Conservation (phyloP, 2,797 vertebrate species). For the Orestias chungarensis region DNA sequence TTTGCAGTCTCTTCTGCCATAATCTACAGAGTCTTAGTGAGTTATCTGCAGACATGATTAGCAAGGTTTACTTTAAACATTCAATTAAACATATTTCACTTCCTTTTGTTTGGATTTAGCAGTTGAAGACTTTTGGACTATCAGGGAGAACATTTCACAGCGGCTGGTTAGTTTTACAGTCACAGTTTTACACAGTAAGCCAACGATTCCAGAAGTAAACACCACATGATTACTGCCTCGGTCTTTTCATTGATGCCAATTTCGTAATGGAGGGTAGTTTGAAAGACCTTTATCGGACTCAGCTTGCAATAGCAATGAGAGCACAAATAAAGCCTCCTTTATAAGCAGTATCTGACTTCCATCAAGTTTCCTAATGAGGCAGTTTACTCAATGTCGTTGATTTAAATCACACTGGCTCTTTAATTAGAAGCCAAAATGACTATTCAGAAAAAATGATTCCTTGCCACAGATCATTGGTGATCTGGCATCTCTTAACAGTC, state of each 20-base stretch:
- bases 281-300: not conserved
- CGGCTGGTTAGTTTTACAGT: not conserved
- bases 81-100: too few species aligned
- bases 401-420: not conserved
- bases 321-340: not conserved
- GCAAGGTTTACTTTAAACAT: too few species aligned
- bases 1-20: too few species aligned
- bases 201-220: not conserved
- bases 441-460: not conserved
- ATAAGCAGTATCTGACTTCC: not conserved
- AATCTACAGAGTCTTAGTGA: too few species aligned
- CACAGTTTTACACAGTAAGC: not conserved
- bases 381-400: not conserved
- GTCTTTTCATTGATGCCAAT: not conserved
- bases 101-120: too few species aligned
- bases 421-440: not conserved
- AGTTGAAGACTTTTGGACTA: not conserved
- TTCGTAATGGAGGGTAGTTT: not conserved
- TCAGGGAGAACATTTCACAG: not conserved
- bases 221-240: not conserved
- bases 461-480: not conserved
- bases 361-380: not conserved
- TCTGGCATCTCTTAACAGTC: not conserved
- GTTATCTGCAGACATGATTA: too few species aligned
- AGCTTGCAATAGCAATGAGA: not conserved